Conservation (phyloP, 2,797 vertebrate genomes). For the Discoglossus pictus region DNA sequence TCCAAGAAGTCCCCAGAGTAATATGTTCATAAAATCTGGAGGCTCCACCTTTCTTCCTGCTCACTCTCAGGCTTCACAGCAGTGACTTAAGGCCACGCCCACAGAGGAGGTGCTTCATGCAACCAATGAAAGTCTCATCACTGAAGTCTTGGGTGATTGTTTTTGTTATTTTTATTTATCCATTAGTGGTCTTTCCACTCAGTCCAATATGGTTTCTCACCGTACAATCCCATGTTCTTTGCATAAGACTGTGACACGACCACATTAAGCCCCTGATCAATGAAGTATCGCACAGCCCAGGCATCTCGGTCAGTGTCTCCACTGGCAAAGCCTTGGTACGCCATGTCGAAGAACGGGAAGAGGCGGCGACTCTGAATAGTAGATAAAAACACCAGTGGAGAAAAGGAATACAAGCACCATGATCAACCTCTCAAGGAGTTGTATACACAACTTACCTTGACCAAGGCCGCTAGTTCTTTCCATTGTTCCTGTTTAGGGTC, state of each 20-base stretch:
- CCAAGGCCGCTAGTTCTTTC: constrained; percentile 84
- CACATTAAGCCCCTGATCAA: constrained; percentile 90
- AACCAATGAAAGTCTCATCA: too few species aligned
- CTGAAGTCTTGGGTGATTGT: too few species aligned
- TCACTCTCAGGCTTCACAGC: too few species aligned
- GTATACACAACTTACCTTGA: constrained; percentile 77
- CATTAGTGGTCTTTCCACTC: too few species aligned
- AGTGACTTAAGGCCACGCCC: too few species aligned
- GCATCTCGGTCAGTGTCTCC: constrained; percentile 92
- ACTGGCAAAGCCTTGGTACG: constrained; percentile 97
- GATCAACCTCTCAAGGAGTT: too few species aligned
- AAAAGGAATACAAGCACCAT: not conserved
- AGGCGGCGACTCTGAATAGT: constrained; percentile 87
- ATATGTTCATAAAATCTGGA: too few species aligned
- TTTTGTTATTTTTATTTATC: too few species aligned
- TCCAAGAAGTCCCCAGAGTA: too few species aligned
- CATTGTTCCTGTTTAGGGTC: constrained; percentile 92
- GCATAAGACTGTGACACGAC: constrained; percentile 92
- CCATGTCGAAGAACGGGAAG: constrained; percentile 97
- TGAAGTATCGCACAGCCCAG: constrained; percentile 95
- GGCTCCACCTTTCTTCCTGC: too few species aligned
- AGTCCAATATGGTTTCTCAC: constrained; percentile 69
- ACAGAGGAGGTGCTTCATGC: too few species aligned
- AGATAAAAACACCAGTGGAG: constrained; percentile 10
- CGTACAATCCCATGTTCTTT: constrained; percentile 98